Evolutionary conservation across 2,888 invertebrate genomes (phyloP).

Genomic region (Macrosiphum euphorbiae): DNA sequence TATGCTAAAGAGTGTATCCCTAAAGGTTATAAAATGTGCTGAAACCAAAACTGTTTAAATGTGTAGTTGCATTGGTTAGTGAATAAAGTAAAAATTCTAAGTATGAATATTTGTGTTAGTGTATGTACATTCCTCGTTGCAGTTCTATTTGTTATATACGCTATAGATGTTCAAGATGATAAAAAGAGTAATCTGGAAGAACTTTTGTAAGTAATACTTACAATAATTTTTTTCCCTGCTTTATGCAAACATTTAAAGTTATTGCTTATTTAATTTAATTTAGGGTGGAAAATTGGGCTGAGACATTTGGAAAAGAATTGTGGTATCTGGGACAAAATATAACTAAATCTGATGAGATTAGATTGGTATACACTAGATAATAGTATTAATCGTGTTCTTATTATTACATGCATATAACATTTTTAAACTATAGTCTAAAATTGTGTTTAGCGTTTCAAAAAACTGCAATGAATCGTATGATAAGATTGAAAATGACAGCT

Average conservation of each 20-base stretch:
- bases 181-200: slow-evolving; percentile 48
- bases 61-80: background rate
- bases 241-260: background rate
- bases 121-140: slow-evolving; percentile 45
- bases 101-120: slow-evolving; percentile 54
- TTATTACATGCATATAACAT: background rate
- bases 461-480: slow-evolving; percentile 79
- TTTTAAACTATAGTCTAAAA: slow-evolving; percentile 1
- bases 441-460: slow-evolving; percentile 80
- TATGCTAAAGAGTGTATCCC: slow-evolving; percentile 24
- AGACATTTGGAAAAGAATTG: slow-evolving; percentile 82
- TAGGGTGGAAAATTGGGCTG: slow-evolving; percentile 86
- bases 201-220: slow-evolving; percentile 50
- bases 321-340: slow-evolving; percentile 83
- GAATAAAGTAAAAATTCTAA: slow-evolving; percentile 29
- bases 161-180: slow-evolving; percentile 51
- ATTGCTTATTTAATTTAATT: slow-evolving; percentile 67
- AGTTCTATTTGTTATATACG: slow-evolving; percentile 48
- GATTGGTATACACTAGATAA: slow-evolving; percentile 74
- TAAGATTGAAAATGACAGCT: slow-evolving; percentile 90
- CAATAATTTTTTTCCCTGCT: background rate
- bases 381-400: background rate
- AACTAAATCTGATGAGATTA: slow-evolving; percentile 83
- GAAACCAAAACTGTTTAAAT: background rate
- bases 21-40: slow-evolving; percentile 44